phyloP scores from a whole-genome alignment of 92 coral and sea anemone species.

The Actinostola sp. region DNA sequence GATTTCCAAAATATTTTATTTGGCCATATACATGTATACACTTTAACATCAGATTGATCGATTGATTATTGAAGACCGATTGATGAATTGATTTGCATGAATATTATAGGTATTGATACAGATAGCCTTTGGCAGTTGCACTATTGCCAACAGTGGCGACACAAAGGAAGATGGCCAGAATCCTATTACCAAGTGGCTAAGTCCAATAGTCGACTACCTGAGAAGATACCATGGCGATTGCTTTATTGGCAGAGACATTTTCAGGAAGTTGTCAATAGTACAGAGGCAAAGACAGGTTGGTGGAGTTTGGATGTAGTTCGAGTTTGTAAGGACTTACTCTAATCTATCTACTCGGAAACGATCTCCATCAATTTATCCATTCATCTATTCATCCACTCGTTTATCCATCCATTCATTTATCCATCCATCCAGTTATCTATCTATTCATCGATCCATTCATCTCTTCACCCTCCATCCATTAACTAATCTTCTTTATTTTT shows the following conservation, averaged over 20 bases:
- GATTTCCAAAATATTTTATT: too few species aligned
- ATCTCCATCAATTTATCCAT: too few species aligned
- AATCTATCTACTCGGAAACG: too few species aligned
- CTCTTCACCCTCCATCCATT: not conserved
- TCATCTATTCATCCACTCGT: too few species aligned
- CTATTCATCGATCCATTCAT: not conserved
- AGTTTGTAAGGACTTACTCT: too few species aligned
- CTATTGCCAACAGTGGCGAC: conserved; percentile 50
- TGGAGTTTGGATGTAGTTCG: not conserved
- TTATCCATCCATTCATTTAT: not conserved
- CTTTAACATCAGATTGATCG: too few species aligned
- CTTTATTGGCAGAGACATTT: conserved; percentile 61
- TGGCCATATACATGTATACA: too few species aligned
- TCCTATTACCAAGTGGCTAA: conserved; percentile 42
- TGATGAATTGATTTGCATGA: conserved; percentile 5
- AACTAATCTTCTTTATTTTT: not conserved
- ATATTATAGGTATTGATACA: conserved; percentile 46
- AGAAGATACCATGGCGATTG: conserved; percentile 46
- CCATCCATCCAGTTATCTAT: too few species aligned
- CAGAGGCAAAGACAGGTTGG: conserved; percentile 51
- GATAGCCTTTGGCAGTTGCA: conserved; percentile 62
- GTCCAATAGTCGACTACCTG: conserved; percentile 21
- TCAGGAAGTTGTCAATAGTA: conserved; percentile 45
- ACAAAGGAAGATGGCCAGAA: conserved; percentile 56
- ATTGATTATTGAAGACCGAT: too few species aligned